These are phyloP conservation scores for Etheostoma nigrum DNA, from an alignment of 2,797 vertebrate genomes.

Conservation along the genomic window DNA sequence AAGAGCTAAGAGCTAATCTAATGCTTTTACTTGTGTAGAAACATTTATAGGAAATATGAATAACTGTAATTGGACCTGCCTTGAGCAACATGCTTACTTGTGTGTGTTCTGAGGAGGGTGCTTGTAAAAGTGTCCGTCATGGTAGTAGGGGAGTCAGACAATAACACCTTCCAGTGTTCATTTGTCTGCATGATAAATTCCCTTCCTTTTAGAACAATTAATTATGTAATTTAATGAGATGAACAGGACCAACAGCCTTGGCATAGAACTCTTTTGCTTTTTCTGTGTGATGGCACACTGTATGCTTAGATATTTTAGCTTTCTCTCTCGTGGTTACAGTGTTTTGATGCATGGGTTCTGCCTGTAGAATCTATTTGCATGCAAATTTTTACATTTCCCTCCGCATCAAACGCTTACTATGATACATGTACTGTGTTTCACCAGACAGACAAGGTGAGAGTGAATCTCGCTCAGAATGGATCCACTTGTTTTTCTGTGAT, in stretches of 20 bases:
- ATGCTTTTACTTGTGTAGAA: constrained; percentile 45
- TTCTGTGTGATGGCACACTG: constrained; percentile 27
- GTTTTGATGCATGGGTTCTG: constrained; percentile 76
- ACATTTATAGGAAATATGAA: constrained; percentile 48
- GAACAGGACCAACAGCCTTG: constrained; percentile 33
- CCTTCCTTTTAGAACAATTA: constrained; percentile 51
- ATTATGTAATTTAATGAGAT: constrained; percentile 51
- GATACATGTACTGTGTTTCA: constrained; percentile 76
- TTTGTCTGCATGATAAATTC: constrained; percentile 24
- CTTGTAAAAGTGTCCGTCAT: constrained; percentile 31
- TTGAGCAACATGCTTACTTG: constrained; percentile 14
- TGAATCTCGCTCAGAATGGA: constrained; percentile 58
- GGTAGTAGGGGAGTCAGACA: constrained; percentile 3
- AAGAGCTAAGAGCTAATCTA: constrained; percentile 44
- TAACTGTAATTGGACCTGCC: constrained; percentile 18
- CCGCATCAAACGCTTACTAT: constrained; percentile 72
- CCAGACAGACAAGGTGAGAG: constrained; percentile 69
- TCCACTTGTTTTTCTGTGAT: constrained; percentile 66
- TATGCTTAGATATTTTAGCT: constrained; percentile 66
- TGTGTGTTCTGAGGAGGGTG: constrained; percentile 15
- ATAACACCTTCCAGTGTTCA: constrained; percentile 21
- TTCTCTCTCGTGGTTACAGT: constrained; percentile 65
- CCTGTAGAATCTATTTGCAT: constrained; percentile 81
- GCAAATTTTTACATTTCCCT: constrained; percentile 80
- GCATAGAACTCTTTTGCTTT: constrained; percentile 21